These are phyloP conservation scores for Oenanthe melanoleuca DNA, from an alignment of 2,113 vertebrate genomes.

Conservation along the genomic window DNA sequence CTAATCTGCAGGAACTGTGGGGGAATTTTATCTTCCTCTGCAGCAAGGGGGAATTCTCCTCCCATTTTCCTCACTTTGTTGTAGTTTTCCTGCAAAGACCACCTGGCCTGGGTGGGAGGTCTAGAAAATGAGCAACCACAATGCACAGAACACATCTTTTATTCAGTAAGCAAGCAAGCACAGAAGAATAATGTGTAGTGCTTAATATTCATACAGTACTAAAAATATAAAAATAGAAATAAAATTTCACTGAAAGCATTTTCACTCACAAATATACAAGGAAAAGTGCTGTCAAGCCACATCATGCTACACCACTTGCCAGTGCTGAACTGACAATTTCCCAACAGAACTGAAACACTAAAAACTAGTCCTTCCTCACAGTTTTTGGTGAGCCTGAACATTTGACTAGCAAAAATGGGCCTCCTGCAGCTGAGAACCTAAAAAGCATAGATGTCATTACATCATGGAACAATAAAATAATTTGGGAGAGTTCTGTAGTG, in stretches of 20 bases:
- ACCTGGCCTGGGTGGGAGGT: background rate
- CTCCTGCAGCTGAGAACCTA: background rate
- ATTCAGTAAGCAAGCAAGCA: constrained; percentile 77
- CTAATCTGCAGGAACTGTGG: background rate
- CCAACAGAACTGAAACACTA: background rate
- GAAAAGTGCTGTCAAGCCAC: constrained; percentile 66
- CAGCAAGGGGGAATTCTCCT: background rate
- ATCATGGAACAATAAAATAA: background rate
- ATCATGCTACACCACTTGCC: constrained; percentile 43
- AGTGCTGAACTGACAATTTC: constrained; percentile 34
- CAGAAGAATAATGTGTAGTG: constrained; percentile 53
- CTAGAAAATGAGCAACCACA: constrained; percentile 13
- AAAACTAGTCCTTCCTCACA: constrained; percentile 6
- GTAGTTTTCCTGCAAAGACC: background rate
- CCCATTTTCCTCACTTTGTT: background rate
- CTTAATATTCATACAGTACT: constrained; percentile 70
- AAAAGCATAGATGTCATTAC: background rate
- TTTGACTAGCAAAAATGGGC: background rate
- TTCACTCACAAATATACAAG: constrained; percentile 68
- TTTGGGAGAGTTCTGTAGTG: background rate
- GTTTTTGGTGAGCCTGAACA: background rate
- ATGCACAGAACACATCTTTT: constrained; percentile 69
- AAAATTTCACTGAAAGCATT: constrained; percentile 76
- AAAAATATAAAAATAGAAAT: constrained; percentile 81
- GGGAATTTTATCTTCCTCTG: background rate